Conservation (phyloP, 2,797 vertebrate species). For the Clarias fuscus region DNA sequence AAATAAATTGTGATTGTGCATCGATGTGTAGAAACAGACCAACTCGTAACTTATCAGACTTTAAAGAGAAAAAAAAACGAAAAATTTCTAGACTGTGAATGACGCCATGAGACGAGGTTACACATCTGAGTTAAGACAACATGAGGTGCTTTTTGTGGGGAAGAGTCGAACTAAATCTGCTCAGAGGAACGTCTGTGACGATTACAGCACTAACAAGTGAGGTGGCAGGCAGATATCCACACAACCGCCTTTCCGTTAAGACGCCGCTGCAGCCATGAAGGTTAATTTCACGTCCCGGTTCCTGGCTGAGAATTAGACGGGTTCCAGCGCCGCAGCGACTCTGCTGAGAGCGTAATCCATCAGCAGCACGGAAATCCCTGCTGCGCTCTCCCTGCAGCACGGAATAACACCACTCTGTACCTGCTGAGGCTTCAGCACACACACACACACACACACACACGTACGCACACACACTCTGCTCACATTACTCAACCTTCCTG, state of each 20-base stretch:
- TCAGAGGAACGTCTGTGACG: background rate
- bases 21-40: background rate
- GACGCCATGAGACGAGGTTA: background rate
- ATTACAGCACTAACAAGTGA: no score
- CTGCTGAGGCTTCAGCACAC: background rate
- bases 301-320: background rate
- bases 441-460: background rate
- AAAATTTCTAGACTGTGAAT: background rate
- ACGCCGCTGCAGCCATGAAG: background rate
- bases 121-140: background rate
- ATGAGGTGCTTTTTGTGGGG: background rate
- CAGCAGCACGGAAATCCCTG: conserved; percentile 5
- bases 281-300: conserved; percentile 14
- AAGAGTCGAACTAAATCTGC: background rate
- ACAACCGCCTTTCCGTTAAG: background rate
- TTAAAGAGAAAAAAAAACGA: background rate
- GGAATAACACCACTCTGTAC: background rate
- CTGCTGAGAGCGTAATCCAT: conserved; percentile 17
- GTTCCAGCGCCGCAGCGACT: background rate
- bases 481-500: background rate
- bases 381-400: conserved; percentile 3
- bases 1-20: background rate
- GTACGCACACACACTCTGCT: background rate
- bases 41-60: background rate
- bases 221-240: background rate